A percentile compares a stretch with the other conserved stretches of the same genome.
Conservation (phyloP, 2,888 invertebrate species). For the Taphrorychus bicolor region DNA sequence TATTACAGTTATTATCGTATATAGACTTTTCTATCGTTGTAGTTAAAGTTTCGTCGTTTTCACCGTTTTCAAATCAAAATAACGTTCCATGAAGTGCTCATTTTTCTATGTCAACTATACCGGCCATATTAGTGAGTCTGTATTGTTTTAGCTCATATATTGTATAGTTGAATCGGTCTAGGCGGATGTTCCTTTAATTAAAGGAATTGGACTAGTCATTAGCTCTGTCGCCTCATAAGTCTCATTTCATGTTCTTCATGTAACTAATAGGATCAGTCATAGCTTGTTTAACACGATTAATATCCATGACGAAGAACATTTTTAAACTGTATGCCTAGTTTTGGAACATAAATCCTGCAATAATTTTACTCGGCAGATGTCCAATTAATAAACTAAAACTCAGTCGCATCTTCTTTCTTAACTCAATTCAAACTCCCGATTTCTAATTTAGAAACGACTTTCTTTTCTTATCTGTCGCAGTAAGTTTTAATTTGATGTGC, state of each 20-base stretch:
- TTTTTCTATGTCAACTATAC: conserved; percentile 54
- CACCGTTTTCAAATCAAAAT: conserved; percentile 56
- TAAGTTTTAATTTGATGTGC: too few species aligned
- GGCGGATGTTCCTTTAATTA: conserved; percentile 7
- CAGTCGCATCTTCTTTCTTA: too few species aligned
- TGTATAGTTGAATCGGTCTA: conserved; percentile 1
- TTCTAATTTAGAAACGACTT: too few species aligned
- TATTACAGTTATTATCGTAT: conserved; percentile 1
- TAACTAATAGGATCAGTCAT: not conserved
- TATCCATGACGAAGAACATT: too few species aligned
- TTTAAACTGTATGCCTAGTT: too few species aligned
- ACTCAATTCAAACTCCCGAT: too few species aligned
- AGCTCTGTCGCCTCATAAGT: not conserved
- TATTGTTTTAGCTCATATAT: conserved; percentile 15
- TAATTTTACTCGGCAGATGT: too few species aligned
- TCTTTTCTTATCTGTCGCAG: too few species aligned
- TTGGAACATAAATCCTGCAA: too few species aligned
- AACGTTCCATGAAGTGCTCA: conserved; percentile 55
- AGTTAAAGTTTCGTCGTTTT: conserved; percentile 52
- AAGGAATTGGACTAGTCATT: not conserved
- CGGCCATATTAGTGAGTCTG: conserved; percentile 43
- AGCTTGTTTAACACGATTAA: too few species aligned
- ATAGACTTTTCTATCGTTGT: conserved; percentile 32
- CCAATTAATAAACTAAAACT: too few species aligned
- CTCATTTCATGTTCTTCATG: not conserved